Evolutionary conservation across 2,888 invertebrate species (phyloP), one percentile per base, ranked within the genome.

Genomic region (Cryptophagus acutangulus): DNA sequence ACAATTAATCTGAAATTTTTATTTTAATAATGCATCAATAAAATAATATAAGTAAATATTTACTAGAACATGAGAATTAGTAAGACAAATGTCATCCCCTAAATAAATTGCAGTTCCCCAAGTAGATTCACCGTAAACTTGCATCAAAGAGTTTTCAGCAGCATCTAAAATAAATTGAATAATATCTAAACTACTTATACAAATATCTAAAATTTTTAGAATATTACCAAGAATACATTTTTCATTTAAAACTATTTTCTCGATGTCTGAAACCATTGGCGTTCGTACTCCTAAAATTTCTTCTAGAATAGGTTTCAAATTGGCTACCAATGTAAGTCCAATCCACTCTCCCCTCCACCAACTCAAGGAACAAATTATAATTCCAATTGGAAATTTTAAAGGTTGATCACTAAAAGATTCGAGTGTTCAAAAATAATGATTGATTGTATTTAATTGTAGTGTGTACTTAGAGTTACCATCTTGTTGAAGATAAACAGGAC

Each of bases 301-400:
- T n/a, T n/a, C 33, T 17, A 59, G 39, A 36, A 57, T 73, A 1
- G 76, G 67, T 29, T 63, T 61, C 15, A 81, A 65, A 45, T 75
- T 74, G 17, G 75, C 78, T 30, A 71, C 71, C 45, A 81, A 69
- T 8, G 79, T 77, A 46, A 78, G 74, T 37, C 79, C 78, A 45
- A 78, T 75, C 75, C 78, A 77, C 66, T 80, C 80, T 4, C 77
- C 77, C 17, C 75, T 71, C 70, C 77, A 79, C 78, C 78, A 78
- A 41, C 75, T 75, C 52, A 77, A 71, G 51, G 76, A 71, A 54
- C 76, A 76, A 29, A 79, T 71, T 49, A 79, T 75, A 48, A 73
- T 66, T 28, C 78, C 80, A 41, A 75, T 61, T 24, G 75, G 54
- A n/a, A n/a, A n/a, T n/a, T n/a, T n/a, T n/a, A n/a, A n/a, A n/a